Conservation (phyloP, 2,797 vertebrate genomes). For the Sandelia bainsii region DNA sequence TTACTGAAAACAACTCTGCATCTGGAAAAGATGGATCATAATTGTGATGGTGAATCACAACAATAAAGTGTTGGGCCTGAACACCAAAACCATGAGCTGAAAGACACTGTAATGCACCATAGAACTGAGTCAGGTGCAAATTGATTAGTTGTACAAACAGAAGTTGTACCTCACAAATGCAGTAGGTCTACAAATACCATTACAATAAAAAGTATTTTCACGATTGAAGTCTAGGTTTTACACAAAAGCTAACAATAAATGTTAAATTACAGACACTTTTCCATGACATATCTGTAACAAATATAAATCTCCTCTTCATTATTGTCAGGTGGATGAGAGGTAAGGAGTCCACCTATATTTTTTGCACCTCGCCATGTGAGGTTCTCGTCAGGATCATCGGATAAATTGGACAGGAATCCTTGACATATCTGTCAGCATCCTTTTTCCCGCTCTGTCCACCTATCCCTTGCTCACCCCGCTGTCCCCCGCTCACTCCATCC, state of each 20-base stretch:
- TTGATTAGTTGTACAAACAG: too few species aligned
- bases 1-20: too few species aligned
- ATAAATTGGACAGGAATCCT: constrained; percentile 72
- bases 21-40: too few species aligned
- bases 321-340: constrained; percentile 5
- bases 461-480: constrained; percentile 25
- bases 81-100: background rate
- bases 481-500: constrained; percentile 22
- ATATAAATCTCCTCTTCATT: constrained; percentile 33
- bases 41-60: too few species aligned
- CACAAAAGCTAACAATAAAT: constrained; percentile 2
- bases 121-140: too few species aligned
- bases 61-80: background rate
- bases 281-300: constrained; percentile 3
- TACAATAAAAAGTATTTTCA: too few species aligned
- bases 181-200: too few species aligned
- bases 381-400: constrained; percentile 42
- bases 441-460: constrained; percentile 45
- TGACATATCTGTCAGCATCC: constrained; percentile 73
- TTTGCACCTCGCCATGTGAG: constrained; percentile 28
- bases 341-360: constrained; percentile 23
- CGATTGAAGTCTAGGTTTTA: background rate
- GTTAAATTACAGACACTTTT: background rate
- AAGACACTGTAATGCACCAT: background rate
- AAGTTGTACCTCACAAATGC: too few species aligned